phyloP scores from a whole-genome alignment of 2,888 invertebrate species.

The Stenchaetothrips biformis region DNA sequence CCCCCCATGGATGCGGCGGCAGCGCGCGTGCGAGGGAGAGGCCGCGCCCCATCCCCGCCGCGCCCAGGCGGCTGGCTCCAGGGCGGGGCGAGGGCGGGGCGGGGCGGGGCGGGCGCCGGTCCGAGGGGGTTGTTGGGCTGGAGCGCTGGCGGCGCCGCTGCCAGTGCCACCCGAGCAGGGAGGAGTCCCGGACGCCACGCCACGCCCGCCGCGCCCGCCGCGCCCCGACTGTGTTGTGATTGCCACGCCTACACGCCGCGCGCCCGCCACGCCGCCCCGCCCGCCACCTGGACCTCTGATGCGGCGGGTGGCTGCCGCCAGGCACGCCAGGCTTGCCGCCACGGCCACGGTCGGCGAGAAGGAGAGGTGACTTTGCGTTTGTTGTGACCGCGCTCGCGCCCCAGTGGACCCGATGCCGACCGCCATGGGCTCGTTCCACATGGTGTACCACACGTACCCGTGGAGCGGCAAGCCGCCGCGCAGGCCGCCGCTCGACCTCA shows the following conservation, averaged over 20 bases:
- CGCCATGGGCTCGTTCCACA: background rate
- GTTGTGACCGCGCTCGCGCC: background rate
- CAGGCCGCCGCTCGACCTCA: conserved; percentile 3
- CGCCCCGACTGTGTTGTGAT: background rate
- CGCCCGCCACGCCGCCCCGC: background rate
- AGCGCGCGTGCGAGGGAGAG: background rate
- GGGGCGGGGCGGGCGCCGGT: background rate
- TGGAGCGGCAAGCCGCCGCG: conserved; percentile 7
- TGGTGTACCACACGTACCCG: conserved; percentile 14
- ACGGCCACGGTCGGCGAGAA: background rate
- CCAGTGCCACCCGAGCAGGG: background rate
- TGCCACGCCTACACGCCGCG: background rate
- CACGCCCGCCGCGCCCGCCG: background rate
- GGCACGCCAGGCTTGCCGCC: background rate
- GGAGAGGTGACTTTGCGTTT: background rate
- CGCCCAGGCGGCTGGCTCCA: too few relatives aligned
- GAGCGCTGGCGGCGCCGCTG: background rate
- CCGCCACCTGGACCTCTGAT: background rate
- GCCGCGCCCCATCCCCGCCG: background rate
- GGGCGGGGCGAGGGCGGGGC: too few relatives aligned
- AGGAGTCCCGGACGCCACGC: background rate
- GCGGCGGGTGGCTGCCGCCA: background rate
- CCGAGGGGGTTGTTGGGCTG: background rate
- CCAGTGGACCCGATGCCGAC: background rate
- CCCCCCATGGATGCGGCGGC: too few relatives aligned